Percentiles rank a stretch among this genome's conserved stretches.
Evolutionary conservation across 2,113 vertebrate species (phyloP).

Genomic region (Colossoma macropomum): DNA sequence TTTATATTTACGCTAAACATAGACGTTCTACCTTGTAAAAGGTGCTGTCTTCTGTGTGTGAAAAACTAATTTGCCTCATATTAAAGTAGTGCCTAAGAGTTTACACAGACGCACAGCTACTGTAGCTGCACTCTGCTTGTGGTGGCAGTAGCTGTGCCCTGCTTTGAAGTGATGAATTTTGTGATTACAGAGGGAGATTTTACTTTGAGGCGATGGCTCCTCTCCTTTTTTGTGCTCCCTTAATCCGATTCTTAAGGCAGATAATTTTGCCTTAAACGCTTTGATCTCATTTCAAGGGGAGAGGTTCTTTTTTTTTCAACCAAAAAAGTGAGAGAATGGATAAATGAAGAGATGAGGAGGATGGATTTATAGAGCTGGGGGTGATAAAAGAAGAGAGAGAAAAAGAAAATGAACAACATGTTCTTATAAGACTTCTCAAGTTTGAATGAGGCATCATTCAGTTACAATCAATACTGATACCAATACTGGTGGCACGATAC

Average conservation of each 20-base stretch:
- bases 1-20: background rate
- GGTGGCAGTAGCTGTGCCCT: slow-evolving; percentile 7
- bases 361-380: background rate
- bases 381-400: background rate
- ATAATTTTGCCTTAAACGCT: slow-evolving; percentile 45
- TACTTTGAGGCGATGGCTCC: slow-evolving; percentile 38
- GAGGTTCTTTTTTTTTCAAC: slow-evolving; percentile 9
- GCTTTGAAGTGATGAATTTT: slow-evolving; percentile 49
- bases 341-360: background rate
- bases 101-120: background rate
- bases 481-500: background rate
- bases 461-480: background rate
- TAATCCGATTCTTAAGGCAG: slow-evolving; percentile 50
- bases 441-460: background rate
- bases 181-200: slow-evolving; percentile 35
- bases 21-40: background rate
- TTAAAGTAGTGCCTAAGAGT: background rate
- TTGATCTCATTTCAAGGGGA: slow-evolving; percentile 49
- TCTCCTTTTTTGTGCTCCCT: slow-evolving; percentile 3
- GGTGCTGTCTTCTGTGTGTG: background rate
- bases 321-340: background rate
- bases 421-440: too few species aligned
- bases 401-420: background rate
- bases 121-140: background rate
- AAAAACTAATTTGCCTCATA: background rate